A percentile compares a stretch with the other conserved stretches of the same genome.
Evolutionary conservation across 1,140 invertebrate species (phyloP).

Genomic region (Ceratina japonica): DNA sequence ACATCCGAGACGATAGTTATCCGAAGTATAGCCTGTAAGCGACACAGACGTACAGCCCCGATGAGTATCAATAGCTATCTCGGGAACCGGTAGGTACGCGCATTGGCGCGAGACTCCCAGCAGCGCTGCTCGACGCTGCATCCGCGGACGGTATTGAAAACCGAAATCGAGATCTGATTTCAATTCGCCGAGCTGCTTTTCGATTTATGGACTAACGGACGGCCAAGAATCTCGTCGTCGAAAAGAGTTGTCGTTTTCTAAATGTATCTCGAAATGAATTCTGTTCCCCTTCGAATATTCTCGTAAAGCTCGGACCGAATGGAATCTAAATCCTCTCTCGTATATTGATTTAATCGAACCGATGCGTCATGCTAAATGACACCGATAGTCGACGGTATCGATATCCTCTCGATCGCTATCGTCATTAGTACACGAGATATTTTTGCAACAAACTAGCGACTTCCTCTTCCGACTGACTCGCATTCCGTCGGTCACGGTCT

Average conservation of each 20-base stretch:
- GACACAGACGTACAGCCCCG: constrained; percentile 47
- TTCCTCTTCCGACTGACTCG: constrained; percentile 33
- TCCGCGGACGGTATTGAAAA: constrained; percentile 32
- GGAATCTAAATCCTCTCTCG: not conserved
- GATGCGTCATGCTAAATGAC: not conserved
- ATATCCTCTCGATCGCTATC: not conserved
- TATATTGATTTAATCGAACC: not conserved
- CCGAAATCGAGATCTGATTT: constrained; percentile 47
- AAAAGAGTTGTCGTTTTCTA: not conserved
- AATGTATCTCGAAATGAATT: not conserved
- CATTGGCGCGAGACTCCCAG: constrained; percentile 39
- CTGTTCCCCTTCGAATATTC: too few relatives aligned
- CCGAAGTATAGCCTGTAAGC: constrained; percentile 39
- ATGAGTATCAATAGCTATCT: constrained; percentile 56
- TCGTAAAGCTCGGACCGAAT: too few relatives aligned
- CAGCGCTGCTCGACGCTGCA: constrained; percentile 34
- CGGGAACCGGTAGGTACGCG: constrained; percentile 39
- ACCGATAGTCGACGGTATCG: not conserved
- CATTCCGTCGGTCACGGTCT: not conserved
- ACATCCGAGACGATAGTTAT: constrained; percentile 43
- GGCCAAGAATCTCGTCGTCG: not conserved
- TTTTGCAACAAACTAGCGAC: not conserved
- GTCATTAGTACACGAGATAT: not conserved
- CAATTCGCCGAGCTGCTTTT: constrained; percentile 1
- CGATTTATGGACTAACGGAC: not conserved